phyloP scores from a whole-genome alignment of 2,888 invertebrate species.

The Eristalinus sepulchralis region DNA sequence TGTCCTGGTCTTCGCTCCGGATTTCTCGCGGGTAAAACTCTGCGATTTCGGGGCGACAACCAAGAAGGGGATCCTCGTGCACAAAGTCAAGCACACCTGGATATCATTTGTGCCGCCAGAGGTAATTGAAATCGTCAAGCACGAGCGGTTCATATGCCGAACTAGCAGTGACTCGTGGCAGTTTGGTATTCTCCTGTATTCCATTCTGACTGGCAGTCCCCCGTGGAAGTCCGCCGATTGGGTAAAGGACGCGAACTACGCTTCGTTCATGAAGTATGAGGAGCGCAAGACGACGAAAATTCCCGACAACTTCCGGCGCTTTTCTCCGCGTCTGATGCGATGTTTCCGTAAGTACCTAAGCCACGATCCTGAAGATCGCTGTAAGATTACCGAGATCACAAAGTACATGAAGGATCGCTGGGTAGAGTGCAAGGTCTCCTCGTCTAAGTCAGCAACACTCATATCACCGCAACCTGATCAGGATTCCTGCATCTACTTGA shows the following conservation, averaged over 20 bases:
- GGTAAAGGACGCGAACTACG: constrained; percentile 87
- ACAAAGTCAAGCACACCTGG: constrained; percentile 83
- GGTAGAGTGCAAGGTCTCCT: constrained; percentile 82
- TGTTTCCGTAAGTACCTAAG: constrained; percentile 87
- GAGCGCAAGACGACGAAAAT: constrained; percentile 84
- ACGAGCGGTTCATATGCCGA: constrained; percentile 86
- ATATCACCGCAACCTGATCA: constrained; percentile 79
- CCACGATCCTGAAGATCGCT: constrained; percentile 85
- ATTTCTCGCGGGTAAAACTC: constrained; percentile 86
- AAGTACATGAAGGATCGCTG: constrained; percentile 85
- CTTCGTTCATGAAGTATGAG: constrained; percentile 86
- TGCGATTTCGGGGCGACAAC: constrained; percentile 89
- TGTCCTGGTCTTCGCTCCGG: constrained; percentile 86
- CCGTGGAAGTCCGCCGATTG: constrained; percentile 88
- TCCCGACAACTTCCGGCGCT: constrained; percentile 83
- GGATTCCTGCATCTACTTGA: constrained; percentile 83
- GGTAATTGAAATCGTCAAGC: constrained; percentile 83
- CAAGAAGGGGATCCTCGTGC: constrained; percentile 83
- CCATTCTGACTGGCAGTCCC: constrained; percentile 85
- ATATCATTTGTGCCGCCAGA: constrained; percentile 84
- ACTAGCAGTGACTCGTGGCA: constrained; percentile 89
- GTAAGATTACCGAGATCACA: constrained; percentile 83
- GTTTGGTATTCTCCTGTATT: constrained; percentile 84
- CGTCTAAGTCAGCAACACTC: constrained; percentile 82
- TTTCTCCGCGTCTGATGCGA: constrained; percentile 86